Conservation (phyloP, 2,797 vertebrate genomes). For the Peromyscus attwateri region DNA sequence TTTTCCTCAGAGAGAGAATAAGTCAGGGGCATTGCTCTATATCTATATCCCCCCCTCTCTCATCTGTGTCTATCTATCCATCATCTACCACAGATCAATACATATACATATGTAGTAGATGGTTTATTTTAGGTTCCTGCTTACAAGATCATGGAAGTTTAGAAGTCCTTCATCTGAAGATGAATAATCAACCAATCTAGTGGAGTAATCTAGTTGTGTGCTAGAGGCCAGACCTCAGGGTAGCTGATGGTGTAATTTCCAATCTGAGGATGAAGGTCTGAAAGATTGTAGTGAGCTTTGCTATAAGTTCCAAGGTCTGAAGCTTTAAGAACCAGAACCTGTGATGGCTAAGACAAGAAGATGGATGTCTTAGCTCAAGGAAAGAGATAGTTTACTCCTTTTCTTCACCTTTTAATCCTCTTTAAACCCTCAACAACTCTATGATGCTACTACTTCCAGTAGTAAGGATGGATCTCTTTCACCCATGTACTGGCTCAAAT, state of each 20-base stretch:
- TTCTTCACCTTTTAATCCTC: not conserved
- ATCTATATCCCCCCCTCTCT: not conserved
- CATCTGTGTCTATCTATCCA: not conserved
- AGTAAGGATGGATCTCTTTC: not conserved
- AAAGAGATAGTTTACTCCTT: not conserved
- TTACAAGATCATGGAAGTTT: not conserved
- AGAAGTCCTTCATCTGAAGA: not conserved
- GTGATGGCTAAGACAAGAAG: not conserved
- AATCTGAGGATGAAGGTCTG: not conserved
- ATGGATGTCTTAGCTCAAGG: not conserved
- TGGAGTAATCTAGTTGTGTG: not conserved
- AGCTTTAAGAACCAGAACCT: not conserved
- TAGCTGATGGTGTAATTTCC: not conserved
- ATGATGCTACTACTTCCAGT: not conserved
- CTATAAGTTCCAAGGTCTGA: not conserved
- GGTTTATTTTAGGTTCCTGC: not conserved
- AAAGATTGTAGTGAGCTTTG: not conserved
- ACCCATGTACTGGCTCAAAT: not conserved
- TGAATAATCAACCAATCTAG: too few relatives aligned
- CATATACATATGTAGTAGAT: not conserved
- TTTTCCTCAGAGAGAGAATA: not conserved
- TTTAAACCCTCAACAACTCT: not conserved
- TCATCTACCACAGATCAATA: not conserved
- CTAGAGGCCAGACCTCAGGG: not conserved
- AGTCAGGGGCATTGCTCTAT: not conserved